Base-by-base conservation (phyloP, 2,797 vertebrate genomes). In the Pyrocephalus nanus region DNA sequence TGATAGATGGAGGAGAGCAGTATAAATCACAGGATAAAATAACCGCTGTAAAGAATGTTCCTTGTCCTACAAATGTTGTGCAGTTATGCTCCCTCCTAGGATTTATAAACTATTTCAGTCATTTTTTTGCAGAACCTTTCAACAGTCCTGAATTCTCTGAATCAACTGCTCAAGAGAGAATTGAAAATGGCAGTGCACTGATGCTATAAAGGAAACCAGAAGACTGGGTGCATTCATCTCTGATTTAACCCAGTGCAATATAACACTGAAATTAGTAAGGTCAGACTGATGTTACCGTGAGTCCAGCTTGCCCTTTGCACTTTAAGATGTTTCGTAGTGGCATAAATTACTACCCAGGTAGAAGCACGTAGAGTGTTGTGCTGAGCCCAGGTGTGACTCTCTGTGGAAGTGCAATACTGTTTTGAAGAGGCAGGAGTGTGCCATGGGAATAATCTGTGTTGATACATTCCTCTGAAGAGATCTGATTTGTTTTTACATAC, bases 21-120 rank as follows among this genome's bases (percentile, higher is more conserved):
- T 66, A 91, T 96, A 95, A 96, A 96, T 94, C 93, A 96, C 66
- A 72, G 66, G 79, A 92, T 96, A 92, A 96, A 96, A 73, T 84
- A 95, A 96, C 82, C 0, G 0, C 91, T 90, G 83, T 95, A 92
- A 96, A 93, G 92, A 94, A 92, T 82, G 55, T 34, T 85, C 45
- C 84, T 77, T 94, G 84, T 94, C 93, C 92, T 91, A 78, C 85
- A 84, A 86, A 81, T 78, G 79, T 83, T 94, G 78, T 66, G 34
- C 79, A 84, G 85, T 93, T 92, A 58, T 75, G 61, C 54, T 96
- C 79, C 34, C 47, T 95, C 70, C 82, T 70, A 92, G 86, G 93
- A 96, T 93, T 95, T 96, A 96, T 93, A 95, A 94, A 96, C 84
- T 75, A 77, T 90, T 94, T 90, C 72, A 86, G 91, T 91, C 29